Conservation (phyloP, 2,113 vertebrate species). For the Notothenia rossii region DNA sequence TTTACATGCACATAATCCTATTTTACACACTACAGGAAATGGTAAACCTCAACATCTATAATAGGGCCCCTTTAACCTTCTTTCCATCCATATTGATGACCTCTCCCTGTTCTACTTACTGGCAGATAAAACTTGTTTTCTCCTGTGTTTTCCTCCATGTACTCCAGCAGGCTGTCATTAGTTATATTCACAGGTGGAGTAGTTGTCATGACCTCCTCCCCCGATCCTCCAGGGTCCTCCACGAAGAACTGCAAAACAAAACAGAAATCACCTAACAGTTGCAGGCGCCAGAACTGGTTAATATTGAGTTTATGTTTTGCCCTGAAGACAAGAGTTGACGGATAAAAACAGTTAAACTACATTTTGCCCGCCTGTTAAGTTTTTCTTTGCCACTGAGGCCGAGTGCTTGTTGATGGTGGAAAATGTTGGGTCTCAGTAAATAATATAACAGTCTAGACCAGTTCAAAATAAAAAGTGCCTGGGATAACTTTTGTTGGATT, state of each 20-base stretch:
- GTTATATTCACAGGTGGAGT: conserved; percentile 84
- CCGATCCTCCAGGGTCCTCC: conserved; percentile 77
- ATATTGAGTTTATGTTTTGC: not conserved
- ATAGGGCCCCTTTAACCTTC: not conserved
- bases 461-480: no score
- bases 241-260: conserved; percentile 90
- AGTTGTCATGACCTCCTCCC: conserved; percentile 61
- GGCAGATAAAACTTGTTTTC: conserved; percentile 95
- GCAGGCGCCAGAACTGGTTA: not conserved
- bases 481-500: no score
- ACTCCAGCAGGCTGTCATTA: conserved; percentile 83
- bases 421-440: no score
- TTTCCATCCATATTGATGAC: not conserved
- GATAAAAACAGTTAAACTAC: not conserved
- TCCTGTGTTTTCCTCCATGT: conserved; percentile 74
- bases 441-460: no score
- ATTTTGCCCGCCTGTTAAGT: not conserved
- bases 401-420: no score
- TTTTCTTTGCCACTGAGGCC: no score
- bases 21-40: no score
- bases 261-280: not conserved
- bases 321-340: not conserved
- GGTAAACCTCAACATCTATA: no score
- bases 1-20: no score
- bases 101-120: conserved; percentile 84